phyloP scores from a whole-genome alignment of 2,797 vertebrate genomes.

The Argentina silus region DNA sequence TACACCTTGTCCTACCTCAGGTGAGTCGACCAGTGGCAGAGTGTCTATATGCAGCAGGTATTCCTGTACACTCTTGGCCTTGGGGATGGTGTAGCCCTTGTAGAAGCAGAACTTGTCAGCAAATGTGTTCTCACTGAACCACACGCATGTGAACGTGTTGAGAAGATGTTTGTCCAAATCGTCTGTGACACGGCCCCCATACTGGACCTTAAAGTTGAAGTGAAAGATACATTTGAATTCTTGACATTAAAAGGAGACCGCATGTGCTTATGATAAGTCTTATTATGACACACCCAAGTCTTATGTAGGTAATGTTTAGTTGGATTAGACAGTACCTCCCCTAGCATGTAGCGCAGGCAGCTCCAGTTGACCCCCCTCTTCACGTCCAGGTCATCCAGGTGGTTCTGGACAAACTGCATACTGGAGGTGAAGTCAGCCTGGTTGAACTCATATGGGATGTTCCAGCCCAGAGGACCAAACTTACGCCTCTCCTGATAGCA shows the following conservation, averaged over 20 bases:
- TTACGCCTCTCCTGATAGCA: conserved; percentile 87
- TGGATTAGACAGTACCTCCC: conserved; percentile 61
- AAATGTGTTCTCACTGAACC: conserved; percentile 86
- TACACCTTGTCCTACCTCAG: conserved; percentile 70
- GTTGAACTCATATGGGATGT: conserved; percentile 89
- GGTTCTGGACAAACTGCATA: conserved; percentile 86
- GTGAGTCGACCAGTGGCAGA: conserved; percentile 80
- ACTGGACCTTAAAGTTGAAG: conserved; percentile 77
- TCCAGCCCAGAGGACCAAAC: conserved; percentile 87
- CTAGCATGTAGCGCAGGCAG: conserved; percentile 86
- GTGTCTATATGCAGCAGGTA: conserved; percentile 80
- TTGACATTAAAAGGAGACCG: too few relatives aligned
- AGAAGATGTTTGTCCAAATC: conserved; percentile 84
- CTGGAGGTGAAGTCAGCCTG: conserved; percentile 86
- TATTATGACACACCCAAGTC: too few relatives aligned
- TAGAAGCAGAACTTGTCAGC: conserved; percentile 82
- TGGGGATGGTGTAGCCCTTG: conserved; percentile 79
- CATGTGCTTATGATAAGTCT: too few relatives aligned
- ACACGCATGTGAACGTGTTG: conserved; percentile 81
- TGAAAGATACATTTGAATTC: too few relatives aligned
- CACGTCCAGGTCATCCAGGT: conserved; percentile 77
- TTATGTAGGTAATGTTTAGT: too few relatives aligned
- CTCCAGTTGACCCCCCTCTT: conserved; percentile 82
- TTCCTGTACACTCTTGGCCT: conserved; percentile 75
- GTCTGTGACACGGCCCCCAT: conserved; percentile 85